Conservation (phyloP, 2,113 vertebrate genomes). For the Aspidoscelis tigris region DNA sequence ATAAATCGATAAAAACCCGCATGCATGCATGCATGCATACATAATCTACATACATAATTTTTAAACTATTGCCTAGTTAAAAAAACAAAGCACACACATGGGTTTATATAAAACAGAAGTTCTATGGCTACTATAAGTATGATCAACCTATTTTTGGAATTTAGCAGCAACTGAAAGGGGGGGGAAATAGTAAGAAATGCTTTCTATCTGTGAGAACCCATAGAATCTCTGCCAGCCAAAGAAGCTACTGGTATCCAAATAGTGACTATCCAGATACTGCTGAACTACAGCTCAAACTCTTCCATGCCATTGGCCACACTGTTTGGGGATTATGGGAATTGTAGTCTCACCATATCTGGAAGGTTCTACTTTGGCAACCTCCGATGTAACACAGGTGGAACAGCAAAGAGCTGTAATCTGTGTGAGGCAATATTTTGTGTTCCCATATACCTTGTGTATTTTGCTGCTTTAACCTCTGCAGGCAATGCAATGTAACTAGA, state of each 20-base stretch:
- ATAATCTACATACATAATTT: too few species aligned
- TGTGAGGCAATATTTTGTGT: background rate
- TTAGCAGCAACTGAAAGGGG: background rate
- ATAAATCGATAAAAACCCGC: too few species aligned
- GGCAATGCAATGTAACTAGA: background rate
- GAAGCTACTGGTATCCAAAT: too few species aligned
- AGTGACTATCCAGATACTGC: too few species aligned
- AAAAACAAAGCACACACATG: too few species aligned
- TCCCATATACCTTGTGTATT: background rate
- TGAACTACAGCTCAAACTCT: background rate
- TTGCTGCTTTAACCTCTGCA: background rate
- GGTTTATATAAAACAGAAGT: too few species aligned
- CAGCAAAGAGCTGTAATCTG: too few species aligned
- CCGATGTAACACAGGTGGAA: background rate
- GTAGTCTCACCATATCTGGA: background rate
- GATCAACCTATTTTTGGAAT: too few species aligned
- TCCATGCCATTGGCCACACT: background rate
- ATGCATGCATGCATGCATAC: too few species aligned
- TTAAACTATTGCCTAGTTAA: too few species aligned
- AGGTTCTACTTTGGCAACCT: background rate
- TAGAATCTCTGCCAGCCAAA: background rate
- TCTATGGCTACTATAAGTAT: too few species aligned
- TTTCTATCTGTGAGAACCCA: background rate
- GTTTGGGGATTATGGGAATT: background rate
- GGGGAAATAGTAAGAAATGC: background rate